phyloP scores from a whole-genome alignment of 1,140 invertebrate genomes.

The Neotoxoptera formosana region DNA sequence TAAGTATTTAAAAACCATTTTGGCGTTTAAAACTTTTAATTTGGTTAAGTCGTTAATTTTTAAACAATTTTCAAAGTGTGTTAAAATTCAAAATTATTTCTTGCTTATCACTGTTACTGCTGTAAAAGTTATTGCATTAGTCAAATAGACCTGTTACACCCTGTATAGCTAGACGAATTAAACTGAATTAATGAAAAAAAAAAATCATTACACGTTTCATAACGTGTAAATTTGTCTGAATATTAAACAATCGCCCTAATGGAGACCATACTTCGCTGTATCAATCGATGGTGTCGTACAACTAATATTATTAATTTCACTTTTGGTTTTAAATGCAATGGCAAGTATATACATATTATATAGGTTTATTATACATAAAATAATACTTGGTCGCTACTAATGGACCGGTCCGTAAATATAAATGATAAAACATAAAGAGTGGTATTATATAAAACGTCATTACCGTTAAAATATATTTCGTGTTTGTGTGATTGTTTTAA shows the following conservation, averaged over 20 bases:
- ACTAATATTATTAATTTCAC: conserved; percentile 38
- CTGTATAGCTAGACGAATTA: not conserved
- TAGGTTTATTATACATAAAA: not conserved
- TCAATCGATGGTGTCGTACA: conserved; percentile 22
- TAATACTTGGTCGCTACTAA: conserved; percentile 30
- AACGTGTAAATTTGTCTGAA: not conserved
- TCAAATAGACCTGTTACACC: too few relatives aligned
- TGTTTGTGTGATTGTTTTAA: conserved; percentile 57
- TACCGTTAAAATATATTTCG: conserved; percentile 58
- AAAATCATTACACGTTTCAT: conserved; percentile 1
- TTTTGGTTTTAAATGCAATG: not conserved
- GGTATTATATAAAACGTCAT: conserved; percentile 54
- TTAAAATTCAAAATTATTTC: too few relatives aligned
- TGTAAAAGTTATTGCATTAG: too few relatives aligned
- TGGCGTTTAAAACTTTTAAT: too few relatives aligned
- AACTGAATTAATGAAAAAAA: not conserved
- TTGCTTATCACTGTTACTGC: too few relatives aligned
- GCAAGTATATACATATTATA: not conserved
- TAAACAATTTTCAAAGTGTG: too few relatives aligned
- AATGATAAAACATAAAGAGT: conserved; percentile 29
- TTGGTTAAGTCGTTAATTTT: too few relatives aligned
- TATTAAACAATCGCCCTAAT: conserved; percentile 13
- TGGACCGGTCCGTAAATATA: conserved; percentile 43
- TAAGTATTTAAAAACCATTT: too few relatives aligned
- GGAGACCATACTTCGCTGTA: not conserved